Evolutionary conservation across 2,888 invertebrate species (phyloP), one percentile per base, ranked within the genome.

Genomic region (Caenorhabditis panamensis): DNA sequence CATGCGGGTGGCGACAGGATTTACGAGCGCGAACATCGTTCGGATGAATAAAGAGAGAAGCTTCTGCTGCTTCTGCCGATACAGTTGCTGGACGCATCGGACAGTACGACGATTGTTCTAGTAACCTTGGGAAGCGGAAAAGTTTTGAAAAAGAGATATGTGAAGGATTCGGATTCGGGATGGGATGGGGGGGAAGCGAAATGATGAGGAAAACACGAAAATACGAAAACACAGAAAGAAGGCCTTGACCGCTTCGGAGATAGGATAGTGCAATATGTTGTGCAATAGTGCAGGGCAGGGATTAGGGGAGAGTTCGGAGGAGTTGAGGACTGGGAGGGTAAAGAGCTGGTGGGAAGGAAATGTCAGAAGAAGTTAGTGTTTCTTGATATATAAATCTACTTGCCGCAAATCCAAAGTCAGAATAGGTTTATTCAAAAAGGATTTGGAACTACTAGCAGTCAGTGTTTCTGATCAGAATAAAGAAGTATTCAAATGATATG

Each of bases 221-320:
- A n/a, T 20, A 18, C n/a, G 24, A 37, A 20, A 13, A 53, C n/a
- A 18, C 13, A 18, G 22, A n/a, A 56, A 5, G 41, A 54, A 71
- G 71, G 51, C 71, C 71, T 71, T 71, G 71, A 71, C 71, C 71
- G 69, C 26, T 69, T 69, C 69, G 71, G 62, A 71, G 71, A 54
- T 56, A 49, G 54, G 58, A 59, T 37, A 31, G 36, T 31, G 53
- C 36, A 59, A 53, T 28, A 49, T 56, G 64, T 72, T 72, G 72
- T 72, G 72, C 72, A 72, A 72, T 72, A 64, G 72, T 72, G 72
- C 72, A 71, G 9, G 54, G 53, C 6, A 62, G 5, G 16, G 58
- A 58, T 47, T 22, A 49, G 20, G 20, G 41, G 41, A 20, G 20
- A 18, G 44, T 36, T 36, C 36, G 36, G 6, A 36, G n/a, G n/a